Base-by-base conservation (phyloP, 2,113 vertebrate genomes). In the Guaruba guarouba region DNA sequence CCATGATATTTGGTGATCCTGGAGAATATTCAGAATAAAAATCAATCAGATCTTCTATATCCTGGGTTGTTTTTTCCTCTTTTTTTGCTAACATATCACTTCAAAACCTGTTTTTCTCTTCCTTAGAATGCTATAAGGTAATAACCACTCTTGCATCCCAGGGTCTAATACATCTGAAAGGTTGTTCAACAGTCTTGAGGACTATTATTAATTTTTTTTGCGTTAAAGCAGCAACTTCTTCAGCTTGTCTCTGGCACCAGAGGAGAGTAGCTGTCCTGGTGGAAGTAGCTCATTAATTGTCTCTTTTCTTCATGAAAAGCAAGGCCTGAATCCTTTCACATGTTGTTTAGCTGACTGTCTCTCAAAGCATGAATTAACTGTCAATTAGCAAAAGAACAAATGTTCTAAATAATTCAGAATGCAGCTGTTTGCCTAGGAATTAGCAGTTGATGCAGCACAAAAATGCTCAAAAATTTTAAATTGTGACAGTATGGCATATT, bases 321-420 rank as follows among this genome's bases (percentile, higher is more conserved):
- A 85, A 61, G 48, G 31, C 28, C 24, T 66, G 63, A 86, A 88
- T 69, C 37, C 11, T 41, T 83, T 73, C 64, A 35, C 59, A 77
- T 59, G 62, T 41, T 88, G 29, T 88, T 90, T 71, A 74, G 67
- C 37, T 84, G 66, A 63, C 52, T 86, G 59, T 76, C 49, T 92
- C 86, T 85, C 54, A 88, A 90, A 96, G 35, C 49, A 88, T 94
- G 85, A 88, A 92, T 95, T 94, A 95, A 64, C 85, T 88, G 82
- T 74, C 92, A 94, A 93, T 85, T 96, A 93, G 29, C 67, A 85
- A 66, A 80, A 90, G 71, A 92, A 93, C 49, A 80, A 94, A 77
- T 92, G 44, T 74, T 93, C 59, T 95, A 86, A 97, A 92, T 88
- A 95, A 93, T 82, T 93, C 85, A 92, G 79, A 93, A 93, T 90